phyloP scores from a whole-genome alignment of 2,888 invertebrate genomes.

The Orgyia antiqua region DNA sequence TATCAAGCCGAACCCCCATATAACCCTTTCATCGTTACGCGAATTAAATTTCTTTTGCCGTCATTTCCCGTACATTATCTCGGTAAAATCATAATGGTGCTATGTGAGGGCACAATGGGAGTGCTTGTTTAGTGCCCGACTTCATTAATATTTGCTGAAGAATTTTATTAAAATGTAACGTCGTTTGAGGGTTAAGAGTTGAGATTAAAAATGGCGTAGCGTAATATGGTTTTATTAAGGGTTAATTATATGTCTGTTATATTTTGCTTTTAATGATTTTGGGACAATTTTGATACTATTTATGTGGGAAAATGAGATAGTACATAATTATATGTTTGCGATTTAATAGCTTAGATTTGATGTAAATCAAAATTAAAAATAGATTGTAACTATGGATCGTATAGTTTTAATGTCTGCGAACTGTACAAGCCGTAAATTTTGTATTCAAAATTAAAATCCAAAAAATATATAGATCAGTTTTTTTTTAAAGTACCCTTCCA shows the following conservation, averaged over 20 bases:
- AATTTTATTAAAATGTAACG: slow-evolving; percentile 76
- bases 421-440: too few relatives aligned
- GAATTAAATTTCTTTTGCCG: slow-evolving; percentile 78
- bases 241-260: not conserved
- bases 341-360: too few relatives aligned
- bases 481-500: too few relatives aligned
- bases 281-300: too few relatives aligned
- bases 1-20: slow-evolving; percentile 65
- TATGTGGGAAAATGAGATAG: too few relatives aligned
- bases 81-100: slow-evolving; percentile 73
- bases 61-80: slow-evolving; percentile 78
- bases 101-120: slow-evolving; percentile 56
- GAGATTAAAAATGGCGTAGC: slow-evolving; percentile 25
- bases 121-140: slow-evolving; percentile 56
- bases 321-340: too few relatives aligned
- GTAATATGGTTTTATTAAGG: not conserved
- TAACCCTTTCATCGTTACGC: slow-evolving; percentile 76
- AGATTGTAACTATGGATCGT: too few relatives aligned
- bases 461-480: too few relatives aligned
- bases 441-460: too few relatives aligned
- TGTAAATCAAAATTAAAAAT: too few relatives aligned
- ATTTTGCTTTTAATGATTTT: too few relatives aligned
- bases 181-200: slow-evolving; percentile 56
- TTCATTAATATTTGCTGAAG: slow-evolving; percentile 73
- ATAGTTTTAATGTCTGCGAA: too few relatives aligned